Evolutionary conservation across 1,140 invertebrate species (phyloP), one percentile per base, ranked within the genome.

Genomic region (Amyelois transitella): DNA sequence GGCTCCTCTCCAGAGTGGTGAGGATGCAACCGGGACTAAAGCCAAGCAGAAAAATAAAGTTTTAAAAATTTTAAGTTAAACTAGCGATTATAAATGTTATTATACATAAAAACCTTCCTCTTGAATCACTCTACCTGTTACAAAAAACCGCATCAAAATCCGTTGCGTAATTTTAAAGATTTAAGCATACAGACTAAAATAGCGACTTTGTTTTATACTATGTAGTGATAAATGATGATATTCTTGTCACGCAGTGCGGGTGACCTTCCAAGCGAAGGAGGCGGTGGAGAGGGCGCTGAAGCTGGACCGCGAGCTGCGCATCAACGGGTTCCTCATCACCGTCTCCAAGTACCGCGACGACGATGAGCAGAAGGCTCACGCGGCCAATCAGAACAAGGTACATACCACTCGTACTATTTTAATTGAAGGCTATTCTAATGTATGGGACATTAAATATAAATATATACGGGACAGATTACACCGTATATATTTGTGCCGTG

Each of bases 271-370:
- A 51, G 72, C 72, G 43, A 83, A 81, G 67, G 84, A 85, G 57
- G 58, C 72, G 0, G 84, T 83, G 52, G 84, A 85, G 66, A 74
- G 69, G 49, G 84, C 84, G 12, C 66, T 87, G 54, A 84, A 85
- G 72, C 60, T 87, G 65, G 84, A 87, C 68, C 72, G 83, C 38
- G 83, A 86, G 75, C 69, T 86, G 64, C 81, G 81, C 69, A 77
- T 86, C 62, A 86, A 86, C 61, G 83, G 83, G 17, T 86, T 86
- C 72, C 78, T 83, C 45, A 77, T 86, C 58, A 86, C 83, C 57
- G 81, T 86, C 1, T 75, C 75, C 63, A 80, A 81, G 72, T 86
- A 83, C 71, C 63, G 84, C n/a, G 84, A 87, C 47, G 84, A 87
- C 25, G 84, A 87, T 32, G 84, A 85, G 51, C 80, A 85, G 70